phyloP scores from a whole-genome alignment of 2,888 invertebrate genomes.

The Pandemis cinnamomeana region DNA sequence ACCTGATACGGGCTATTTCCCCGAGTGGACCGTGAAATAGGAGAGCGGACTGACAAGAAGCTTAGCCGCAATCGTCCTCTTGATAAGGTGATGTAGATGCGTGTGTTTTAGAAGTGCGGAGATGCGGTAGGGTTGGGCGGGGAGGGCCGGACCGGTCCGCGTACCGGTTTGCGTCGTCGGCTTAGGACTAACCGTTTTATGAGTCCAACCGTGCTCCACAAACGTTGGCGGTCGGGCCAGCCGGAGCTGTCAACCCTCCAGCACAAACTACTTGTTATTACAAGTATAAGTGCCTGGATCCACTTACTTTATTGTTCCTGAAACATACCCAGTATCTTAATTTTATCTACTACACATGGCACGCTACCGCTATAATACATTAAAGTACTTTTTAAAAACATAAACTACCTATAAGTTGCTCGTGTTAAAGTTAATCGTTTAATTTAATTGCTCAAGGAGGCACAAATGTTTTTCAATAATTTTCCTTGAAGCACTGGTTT shows the following conservation, averaged over 20 bases:
- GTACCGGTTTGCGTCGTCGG: constrained; percentile 79
- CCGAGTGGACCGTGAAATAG: constrained; percentile 70
- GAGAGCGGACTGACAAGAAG: constrained; percentile 73
- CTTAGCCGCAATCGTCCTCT: constrained; percentile 71
- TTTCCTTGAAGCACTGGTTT: constrained; percentile 13
- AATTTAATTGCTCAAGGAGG: not conserved
- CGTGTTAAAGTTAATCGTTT: not conserved
- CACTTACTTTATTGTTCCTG: not conserved
- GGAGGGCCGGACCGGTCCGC: constrained; percentile 72
- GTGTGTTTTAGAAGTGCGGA: constrained; percentile 77
- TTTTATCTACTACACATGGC: not conserved
- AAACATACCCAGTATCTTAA: not conserved
- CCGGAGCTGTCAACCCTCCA: constrained; percentile 57
- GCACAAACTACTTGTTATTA: constrained; percentile 44
- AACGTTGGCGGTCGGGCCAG: constrained; percentile 65
- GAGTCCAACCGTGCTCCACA: constrained; percentile 80
- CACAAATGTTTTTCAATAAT: not conserved
- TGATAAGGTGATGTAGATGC: constrained; percentile 79
- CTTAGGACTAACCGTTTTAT: constrained; percentile 82
- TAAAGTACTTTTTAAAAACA: not conserved
- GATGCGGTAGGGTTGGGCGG: constrained; percentile 58
- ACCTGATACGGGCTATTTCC: constrained; percentile 68
- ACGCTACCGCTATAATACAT: not conserved
- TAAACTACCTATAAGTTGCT: not conserved
- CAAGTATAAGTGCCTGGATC: constrained; percentile 1